These are phyloP conservation scores for Contarinia nasturtii DNA, from an alignment of 1,140 invertebrate species.

Conservation along the genomic window DNA sequence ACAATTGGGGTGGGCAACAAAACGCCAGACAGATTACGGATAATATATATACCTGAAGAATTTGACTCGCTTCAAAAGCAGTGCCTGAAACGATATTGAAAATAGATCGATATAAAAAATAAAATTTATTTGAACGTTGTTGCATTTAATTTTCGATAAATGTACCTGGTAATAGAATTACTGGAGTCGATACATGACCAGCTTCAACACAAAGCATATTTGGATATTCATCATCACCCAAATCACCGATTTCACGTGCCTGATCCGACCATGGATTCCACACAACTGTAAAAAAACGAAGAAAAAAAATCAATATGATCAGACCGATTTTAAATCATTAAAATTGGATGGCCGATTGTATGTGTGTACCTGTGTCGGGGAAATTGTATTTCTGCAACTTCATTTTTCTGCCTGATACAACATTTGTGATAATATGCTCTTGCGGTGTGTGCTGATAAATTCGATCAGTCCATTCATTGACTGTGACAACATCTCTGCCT, in stretches of 20 bases:
- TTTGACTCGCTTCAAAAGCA: slow-evolving; percentile 22
- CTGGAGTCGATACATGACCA: slow-evolving; percentile 68
- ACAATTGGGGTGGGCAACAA: not conserved
- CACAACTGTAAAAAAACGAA: slow-evolving; percentile 39
- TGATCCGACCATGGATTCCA: slow-evolving; percentile 95
- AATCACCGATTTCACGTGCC: slow-evolving; percentile 78
- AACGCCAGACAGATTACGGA: not conserved
- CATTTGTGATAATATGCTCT: slow-evolving; percentile 82
- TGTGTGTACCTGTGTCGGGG: slow-evolving; percentile 55
- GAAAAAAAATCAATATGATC: not conserved
- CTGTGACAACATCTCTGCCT: slow-evolving; percentile 68
- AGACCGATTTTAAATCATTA: not conserved
- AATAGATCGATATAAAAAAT: no score
- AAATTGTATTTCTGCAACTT: slow-evolving; percentile 85
- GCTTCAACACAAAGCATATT: slow-evolving; percentile 92
- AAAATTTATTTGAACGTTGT: no score
- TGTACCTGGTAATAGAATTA: slow-evolving; percentile 70
- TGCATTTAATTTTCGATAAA: no score
- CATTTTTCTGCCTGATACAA: slow-evolving; percentile 79
- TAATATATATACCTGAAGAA: slow-evolving; percentile 15
- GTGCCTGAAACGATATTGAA: no score
- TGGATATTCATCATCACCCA: slow-evolving; percentile 86
- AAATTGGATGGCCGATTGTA: not conserved
- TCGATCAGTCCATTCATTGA: slow-evolving; percentile 81
- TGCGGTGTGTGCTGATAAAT: slow-evolving; percentile 84